These are phyloP conservation scores for Gila orcuttii DNA, from an alignment of 2,113 vertebrate genomes.

Conservation along the genomic window DNA sequence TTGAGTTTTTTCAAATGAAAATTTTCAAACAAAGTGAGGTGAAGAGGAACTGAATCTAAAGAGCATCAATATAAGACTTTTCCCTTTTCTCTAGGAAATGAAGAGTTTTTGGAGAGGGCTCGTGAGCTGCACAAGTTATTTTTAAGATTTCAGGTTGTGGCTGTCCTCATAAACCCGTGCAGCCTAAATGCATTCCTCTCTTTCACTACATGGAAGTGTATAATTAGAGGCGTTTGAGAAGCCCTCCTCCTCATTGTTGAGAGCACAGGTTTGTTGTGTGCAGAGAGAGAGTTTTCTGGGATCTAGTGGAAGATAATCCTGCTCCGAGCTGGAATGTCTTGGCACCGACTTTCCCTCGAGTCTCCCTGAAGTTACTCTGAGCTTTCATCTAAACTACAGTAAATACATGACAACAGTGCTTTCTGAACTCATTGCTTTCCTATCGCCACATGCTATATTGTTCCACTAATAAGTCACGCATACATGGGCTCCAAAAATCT, in stretches of 20 bases:
- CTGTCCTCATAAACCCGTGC: constrained; percentile 33
- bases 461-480: too few relatives aligned
- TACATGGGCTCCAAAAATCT: too few relatives aligned
- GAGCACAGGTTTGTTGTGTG: constrained; percentile 31
- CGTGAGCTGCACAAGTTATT: constrained; percentile 28
- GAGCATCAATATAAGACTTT: constrained; percentile 41
- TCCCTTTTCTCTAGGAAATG: constrained; percentile 33
- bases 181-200: constrained; percentile 49
- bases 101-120: constrained; percentile 34
- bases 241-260: constrained; percentile 42
- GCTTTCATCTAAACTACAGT: not conserved
- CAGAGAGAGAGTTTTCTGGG: constrained; percentile 34
- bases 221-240: constrained; percentile 54
- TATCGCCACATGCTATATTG: too few relatives aligned
- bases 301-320: constrained; percentile 67
- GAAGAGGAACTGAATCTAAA: constrained; percentile 25
- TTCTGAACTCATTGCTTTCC: too few relatives aligned
- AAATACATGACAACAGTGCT: not conserved
- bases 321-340: constrained; percentile 69
- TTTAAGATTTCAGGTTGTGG: not conserved
- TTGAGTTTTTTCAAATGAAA: too few relatives aligned
- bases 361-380: constrained; percentile 29
- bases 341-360: constrained; percentile 63
- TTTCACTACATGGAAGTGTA: constrained; percentile 54
- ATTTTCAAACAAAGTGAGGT: not conserved